Base-by-base conservation (phyloP, 2,113 vertebrate species). In the Vanacampus margaritifer region DNA sequence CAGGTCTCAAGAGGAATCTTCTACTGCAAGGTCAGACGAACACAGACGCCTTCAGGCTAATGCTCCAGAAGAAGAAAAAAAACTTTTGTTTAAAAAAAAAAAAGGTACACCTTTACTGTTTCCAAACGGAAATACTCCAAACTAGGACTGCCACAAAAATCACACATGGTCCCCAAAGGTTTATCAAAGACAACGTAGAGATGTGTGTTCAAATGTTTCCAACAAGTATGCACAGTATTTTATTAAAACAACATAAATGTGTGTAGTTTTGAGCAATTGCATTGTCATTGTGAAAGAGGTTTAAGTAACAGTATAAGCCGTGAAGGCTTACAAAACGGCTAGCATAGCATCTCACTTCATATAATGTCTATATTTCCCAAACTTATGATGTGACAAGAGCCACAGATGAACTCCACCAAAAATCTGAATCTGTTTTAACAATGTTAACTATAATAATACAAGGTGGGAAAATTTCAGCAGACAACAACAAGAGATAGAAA, bases 21-120 rank as follows among this genome's bases (percentile, higher is more conserved):
- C 73, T 32, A 10, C 78, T 74, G 67, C 73, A 36, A 54, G 75
- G 79, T 77, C 80, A 74, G 71, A 79, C 58, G 74, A 74, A 68
- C 66, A 74, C 63, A 41, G 54, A 64, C 9, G 9, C 67, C 77
- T 75, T 6, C 2, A 37, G 73, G 75, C 59, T 2, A 64, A 63
- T 39, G 50, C 53, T 61, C 23, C 64, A 48, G 32, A 51, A 65
- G 45, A 26, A 45, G 28, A 32, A 36, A 37, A 64, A 35, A 46
- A 61, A 37, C 12, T 24, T 36, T 10, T 24, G n/a, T 23, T 61
- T 23, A 11, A 9, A 37, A 37, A 37, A 37, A 37, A 45, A 41
- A 61, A n/a, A n/a, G 10, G 12, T 61, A 26, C 23, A 41, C n/a
- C 5, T 16, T 41, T 41, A 24, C 36, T 61, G 36, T 39, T 61